Evolutionary conservation across 1,140 invertebrate species (phyloP).

Genomic region (Cardiocondyla obscurior): DNA sequence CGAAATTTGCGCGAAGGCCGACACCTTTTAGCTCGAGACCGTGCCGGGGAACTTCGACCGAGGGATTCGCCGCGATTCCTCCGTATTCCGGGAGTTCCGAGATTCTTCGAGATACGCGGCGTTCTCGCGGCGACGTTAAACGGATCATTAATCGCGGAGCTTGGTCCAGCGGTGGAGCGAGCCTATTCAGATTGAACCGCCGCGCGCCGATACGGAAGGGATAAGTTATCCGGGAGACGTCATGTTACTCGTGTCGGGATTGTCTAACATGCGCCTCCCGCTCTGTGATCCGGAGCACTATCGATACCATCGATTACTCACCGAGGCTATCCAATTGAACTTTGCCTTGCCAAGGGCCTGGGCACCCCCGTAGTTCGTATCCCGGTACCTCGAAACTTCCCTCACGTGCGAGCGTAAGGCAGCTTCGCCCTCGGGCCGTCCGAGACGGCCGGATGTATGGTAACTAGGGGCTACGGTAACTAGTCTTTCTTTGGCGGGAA

Average conservation of each 20-base stretch:
- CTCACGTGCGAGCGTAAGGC: constrained; percentile 15
- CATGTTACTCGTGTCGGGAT: constrained; percentile 55
- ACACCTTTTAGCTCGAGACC: too few species aligned
- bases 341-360: constrained; percentile 53
- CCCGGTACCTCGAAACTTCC: constrained; percentile 31
- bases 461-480: constrained; percentile 21
- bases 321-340: constrained; percentile 54
- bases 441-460: neutral
- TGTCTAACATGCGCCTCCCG: constrained; percentile 51
- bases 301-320: constrained; percentile 57
- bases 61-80: neutral
- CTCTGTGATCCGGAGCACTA: constrained; percentile 31
- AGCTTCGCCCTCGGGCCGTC: constrained; percentile 21
- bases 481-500: constrained; percentile 41
- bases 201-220: constrained; percentile 36
- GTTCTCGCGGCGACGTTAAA: neutral
- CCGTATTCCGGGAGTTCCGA: neutral
- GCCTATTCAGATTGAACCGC: constrained; percentile 44
- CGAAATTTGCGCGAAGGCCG: too few species aligned
- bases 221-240: constrained; percentile 51
- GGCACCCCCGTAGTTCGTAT: constrained; percentile 37
- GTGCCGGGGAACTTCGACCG: neutral
- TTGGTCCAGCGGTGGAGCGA: neutral
- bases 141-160: constrained; percentile 37
- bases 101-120: constrained; percentile 9